Percentiles rank a stretch among this genome's conserved stretches.
phyloP scores from a whole-genome alignment of 2,888 invertebrate species.

The Lasioglossum leucozonium region DNA sequence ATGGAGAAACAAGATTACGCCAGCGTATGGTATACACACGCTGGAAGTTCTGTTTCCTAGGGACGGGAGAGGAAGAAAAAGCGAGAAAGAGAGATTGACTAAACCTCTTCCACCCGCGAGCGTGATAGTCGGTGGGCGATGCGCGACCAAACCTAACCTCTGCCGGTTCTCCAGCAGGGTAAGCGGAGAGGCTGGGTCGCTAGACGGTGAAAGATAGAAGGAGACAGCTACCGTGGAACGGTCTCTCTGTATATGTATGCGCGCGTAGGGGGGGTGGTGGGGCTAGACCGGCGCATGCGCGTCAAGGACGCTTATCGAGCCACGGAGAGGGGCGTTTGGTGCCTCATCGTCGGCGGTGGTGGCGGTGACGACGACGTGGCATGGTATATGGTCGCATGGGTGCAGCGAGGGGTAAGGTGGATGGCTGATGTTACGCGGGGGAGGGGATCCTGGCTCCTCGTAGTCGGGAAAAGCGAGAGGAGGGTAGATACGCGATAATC shows the following conservation, averaged over 20 bases:
- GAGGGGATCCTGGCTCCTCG: conserved; percentile 60
- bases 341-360: conserved; percentile 75
- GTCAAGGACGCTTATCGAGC: conserved; percentile 74
- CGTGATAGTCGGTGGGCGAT: conserved; percentile 77
- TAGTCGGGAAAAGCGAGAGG: conserved; percentile 49
- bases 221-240: conserved; percentile 40
- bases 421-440: conserved; percentile 47
- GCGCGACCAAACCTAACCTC: conserved; percentile 77
- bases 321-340: conserved; percentile 75
- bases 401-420: conserved; percentile 61
- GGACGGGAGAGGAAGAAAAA: conserved; percentile 50
- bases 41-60: conserved; percentile 65
- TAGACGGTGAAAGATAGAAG: conserved; percentile 46
- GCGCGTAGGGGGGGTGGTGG: conserved; percentile 79
- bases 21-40: conserved; percentile 71
- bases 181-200: conserved; percentile 61
- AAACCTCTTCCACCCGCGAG: conserved; percentile 81
- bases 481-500: conserved; percentile 28
- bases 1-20: conserved; percentile 79
- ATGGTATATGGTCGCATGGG: conserved; percentile 59
- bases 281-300: conserved; percentile 74
- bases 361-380: conserved; percentile 74
- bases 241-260: conserved; percentile 32
- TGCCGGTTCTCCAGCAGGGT: conserved; percentile 79
- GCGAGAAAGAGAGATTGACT: conserved; percentile 65